Percentiles rank a stretch among this genome's conserved stretches.
Conservation (phyloP, 2,113 vertebrate genomes). For the Arvicanthis niloticus region DNA sequence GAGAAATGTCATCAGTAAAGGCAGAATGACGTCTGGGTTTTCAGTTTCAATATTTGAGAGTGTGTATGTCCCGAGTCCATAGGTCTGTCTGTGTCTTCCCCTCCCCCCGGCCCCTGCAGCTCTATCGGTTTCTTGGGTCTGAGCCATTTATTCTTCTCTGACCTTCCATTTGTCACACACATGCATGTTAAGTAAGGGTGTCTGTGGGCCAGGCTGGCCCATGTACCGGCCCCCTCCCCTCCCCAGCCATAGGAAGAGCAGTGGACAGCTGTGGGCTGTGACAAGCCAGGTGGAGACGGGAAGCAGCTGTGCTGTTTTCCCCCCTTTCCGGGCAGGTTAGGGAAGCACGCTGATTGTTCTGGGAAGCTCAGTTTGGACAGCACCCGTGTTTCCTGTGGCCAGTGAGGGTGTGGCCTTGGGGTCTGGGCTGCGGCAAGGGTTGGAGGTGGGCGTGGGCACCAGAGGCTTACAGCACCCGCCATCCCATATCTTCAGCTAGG, state of each 20-base stretch:
- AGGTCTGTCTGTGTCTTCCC: not conserved
- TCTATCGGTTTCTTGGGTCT: not conserved
- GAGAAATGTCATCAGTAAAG: not conserved
- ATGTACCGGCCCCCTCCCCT: not conserved
- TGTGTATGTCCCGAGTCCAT: not conserved
- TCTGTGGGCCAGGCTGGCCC: not conserved
- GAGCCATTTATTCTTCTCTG: not conserved
- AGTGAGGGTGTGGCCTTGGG: not conserved
- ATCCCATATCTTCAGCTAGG: not conserved
- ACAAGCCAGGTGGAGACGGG: constrained; percentile 24
- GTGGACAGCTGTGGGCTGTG: not conserved
- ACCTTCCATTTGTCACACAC: not conserved
- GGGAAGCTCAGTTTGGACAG: not conserved
- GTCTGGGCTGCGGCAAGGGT: not conserved
- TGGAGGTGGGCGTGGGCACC: not conserved
- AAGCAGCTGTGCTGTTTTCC: not conserved
- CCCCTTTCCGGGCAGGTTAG: constrained; percentile 48
- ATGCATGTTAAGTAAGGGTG: not conserved
- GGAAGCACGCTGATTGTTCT: not conserved
- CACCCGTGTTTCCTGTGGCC: constrained; percentile 3
- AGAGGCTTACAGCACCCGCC: accelerated
- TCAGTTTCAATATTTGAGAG: not conserved
- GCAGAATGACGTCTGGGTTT: not conserved
- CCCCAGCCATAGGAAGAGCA: not conserved
- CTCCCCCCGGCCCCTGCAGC: not conserved